Evolutionary conservation across 2,797 vertebrate genomes (phyloP).

Genomic region (Muscicapa comitata): DNA sequence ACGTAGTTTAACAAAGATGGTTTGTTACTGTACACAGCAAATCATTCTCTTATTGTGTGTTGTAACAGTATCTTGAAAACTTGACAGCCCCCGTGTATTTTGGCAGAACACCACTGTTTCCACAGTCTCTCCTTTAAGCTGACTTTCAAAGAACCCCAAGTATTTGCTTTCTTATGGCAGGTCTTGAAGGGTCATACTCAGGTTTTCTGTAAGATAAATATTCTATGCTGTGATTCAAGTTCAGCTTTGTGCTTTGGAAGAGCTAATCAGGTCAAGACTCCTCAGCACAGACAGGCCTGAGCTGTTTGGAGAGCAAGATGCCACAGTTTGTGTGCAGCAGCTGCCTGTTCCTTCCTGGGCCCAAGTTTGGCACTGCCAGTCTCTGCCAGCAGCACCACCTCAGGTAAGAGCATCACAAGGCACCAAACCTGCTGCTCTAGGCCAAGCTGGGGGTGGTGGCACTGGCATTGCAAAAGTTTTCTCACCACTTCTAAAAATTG

Average conservation of each 20-base stretch:
- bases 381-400: neutral
- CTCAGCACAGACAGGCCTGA: neutral
- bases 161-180: conserved; percentile 43
- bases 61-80: conserved; percentile 37
- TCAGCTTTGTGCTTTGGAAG: conserved; percentile 16
- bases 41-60: conserved; percentile 23
- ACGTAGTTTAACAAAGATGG: conserved; percentile 3
- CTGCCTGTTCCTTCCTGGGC: neutral
- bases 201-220: conserved; percentile 28
- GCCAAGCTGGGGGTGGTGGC: neutral
- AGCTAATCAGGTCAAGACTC: neutral
- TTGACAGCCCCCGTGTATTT: conserved; percentile 27
- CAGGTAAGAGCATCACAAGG: neutral
- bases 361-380: rapidly evolving
- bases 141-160: conserved; percentile 49
- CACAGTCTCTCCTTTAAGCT: conserved; percentile 47
- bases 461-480: neutral
- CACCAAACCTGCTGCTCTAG: neutral
- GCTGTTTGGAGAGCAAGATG: neutral
- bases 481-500: neutral
- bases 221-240: neutral
- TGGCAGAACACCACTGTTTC: conserved; percentile 44
- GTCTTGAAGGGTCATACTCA: neutral
- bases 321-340: rapidly evolving
- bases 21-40: conserved; percentile 3